Percentiles rank a stretch among this genome's conserved stretches.
These are phyloP conservation scores for Indicator indicator DNA, from an alignment of 2,113 vertebrate genomes.

Conservation along the genomic window DNA sequence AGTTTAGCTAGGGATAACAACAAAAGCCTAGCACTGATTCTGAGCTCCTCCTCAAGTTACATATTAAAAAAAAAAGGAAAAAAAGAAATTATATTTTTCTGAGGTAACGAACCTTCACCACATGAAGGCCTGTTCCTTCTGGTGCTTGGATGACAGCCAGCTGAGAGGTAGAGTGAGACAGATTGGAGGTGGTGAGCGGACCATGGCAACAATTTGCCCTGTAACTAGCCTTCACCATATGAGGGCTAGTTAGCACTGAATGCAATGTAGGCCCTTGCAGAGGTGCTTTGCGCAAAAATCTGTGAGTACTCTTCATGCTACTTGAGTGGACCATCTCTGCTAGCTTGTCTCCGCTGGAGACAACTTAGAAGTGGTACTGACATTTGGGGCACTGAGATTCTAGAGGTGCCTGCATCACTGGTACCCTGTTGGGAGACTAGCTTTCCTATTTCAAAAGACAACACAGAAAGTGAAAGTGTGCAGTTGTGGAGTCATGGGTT, in stretches of 20 bases:
- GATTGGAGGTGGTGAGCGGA: slow-evolving; percentile 86
- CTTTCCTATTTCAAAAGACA: not conserved
- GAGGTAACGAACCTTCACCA: not conserved
- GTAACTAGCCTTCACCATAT: slow-evolving; percentile 51
- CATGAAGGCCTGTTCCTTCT: slow-evolving; percentile 79
- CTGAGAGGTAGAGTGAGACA: slow-evolving; percentile 83
- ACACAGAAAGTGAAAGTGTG: not conserved
- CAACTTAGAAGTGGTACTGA: not conserved
- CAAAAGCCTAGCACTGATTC: not conserved
- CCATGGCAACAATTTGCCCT: slow-evolving; percentile 91
- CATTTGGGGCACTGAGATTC: not conserved
- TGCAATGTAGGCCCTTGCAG: not conserved
- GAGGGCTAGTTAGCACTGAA: not conserved
- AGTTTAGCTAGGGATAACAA: not conserved
- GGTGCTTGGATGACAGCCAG: slow-evolving; percentile 80
- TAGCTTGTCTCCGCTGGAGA: not conserved
- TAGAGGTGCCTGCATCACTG: not conserved
- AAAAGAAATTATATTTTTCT: not conserved
- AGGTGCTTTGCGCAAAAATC: not conserved
- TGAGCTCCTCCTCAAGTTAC: not conserved
- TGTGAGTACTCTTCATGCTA: rapidly evolving
- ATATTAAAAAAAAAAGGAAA: not conserved
- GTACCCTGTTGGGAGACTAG: not conserved
- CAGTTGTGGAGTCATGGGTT: not conserved
- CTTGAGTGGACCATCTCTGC: not conserved